Conservation (phyloP, 2,797 vertebrate genomes). For the Pangasius mekongensis region DNA sequence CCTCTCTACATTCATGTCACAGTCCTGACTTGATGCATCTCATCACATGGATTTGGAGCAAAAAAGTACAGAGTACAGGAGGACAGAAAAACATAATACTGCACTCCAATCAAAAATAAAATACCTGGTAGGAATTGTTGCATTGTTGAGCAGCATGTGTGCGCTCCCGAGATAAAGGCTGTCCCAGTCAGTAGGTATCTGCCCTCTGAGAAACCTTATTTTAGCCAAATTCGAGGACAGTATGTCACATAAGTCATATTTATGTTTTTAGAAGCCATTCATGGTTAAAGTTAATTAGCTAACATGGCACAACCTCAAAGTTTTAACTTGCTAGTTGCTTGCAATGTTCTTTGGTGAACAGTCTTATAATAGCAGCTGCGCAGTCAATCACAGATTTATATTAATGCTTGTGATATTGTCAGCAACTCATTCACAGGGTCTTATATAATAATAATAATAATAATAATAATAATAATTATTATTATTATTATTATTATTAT, state of each 20-base stretch:
- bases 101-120: background rate
- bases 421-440: too few relatives aligned
- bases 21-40: slow-evolving; percentile 1
- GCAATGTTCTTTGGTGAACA: too few relatives aligned
- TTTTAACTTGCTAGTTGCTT: background rate
- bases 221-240: background rate
- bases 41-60: background rate
- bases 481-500: too few relatives aligned
- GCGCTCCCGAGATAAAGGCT: background rate
- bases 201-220: background rate
- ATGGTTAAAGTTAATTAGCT: background rate
- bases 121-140: background rate
- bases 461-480: too few relatives aligned
- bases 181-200: background rate
- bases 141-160: background rate
- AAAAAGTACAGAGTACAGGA: too few relatives aligned
- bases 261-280: background rate
- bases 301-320: background rate
- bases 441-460: too few relatives aligned
- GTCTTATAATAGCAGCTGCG: background rate
- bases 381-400: too few relatives aligned
- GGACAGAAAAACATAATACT: slow-evolving; percentile 1
- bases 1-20: background rate
- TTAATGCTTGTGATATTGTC: too few relatives aligned
- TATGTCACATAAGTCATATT: background rate